Evolutionary conservation across 2,797 vertebrate species (phyloP).

Genomic region (Clarias laeviceps): DNA sequence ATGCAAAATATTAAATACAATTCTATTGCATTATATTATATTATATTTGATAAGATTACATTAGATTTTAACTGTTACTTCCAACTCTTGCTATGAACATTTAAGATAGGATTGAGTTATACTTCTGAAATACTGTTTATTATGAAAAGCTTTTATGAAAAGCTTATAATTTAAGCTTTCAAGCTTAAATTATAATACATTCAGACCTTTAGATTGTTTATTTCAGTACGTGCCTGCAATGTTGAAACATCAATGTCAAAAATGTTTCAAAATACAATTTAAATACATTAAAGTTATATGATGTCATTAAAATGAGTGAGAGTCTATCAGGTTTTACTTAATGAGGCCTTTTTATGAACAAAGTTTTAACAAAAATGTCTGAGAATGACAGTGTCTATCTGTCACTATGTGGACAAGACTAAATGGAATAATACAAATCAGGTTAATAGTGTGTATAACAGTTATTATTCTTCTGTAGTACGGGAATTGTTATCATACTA

Average conservation of each 20-base stretch:
- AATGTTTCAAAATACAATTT: background rate
- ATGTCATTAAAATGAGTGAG: background rate
- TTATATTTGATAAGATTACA: too few species aligned
- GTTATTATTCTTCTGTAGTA: background rate
- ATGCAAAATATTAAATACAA: background rate
- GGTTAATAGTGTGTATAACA: background rate
- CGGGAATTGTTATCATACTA: background rate
- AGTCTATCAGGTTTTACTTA: background rate
- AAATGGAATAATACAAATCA: background rate
- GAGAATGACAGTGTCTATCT: background rate
- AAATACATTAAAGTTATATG: background rate
- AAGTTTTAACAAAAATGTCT: background rate
- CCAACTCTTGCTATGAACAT: too few species aligned
- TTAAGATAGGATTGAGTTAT: background rate
- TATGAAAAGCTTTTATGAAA: too few species aligned
- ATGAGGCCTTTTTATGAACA: background rate
- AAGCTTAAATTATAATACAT: background rate
- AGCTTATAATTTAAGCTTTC: too few species aligned
- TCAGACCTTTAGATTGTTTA: background rate
- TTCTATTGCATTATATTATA: too few species aligned
- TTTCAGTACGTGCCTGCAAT: background rate
- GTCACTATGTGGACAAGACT: background rate
- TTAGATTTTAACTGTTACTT: too few species aligned
- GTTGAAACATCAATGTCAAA: background rate
- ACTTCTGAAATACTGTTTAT: background rate